A percentile compares a stretch with the other conserved stretches of the same genome.
These are phyloP conservation scores for Siniperca scherzeri DNA, from an alignment of 2,797 vertebrate species.

Conservation along the genomic window DNA sequence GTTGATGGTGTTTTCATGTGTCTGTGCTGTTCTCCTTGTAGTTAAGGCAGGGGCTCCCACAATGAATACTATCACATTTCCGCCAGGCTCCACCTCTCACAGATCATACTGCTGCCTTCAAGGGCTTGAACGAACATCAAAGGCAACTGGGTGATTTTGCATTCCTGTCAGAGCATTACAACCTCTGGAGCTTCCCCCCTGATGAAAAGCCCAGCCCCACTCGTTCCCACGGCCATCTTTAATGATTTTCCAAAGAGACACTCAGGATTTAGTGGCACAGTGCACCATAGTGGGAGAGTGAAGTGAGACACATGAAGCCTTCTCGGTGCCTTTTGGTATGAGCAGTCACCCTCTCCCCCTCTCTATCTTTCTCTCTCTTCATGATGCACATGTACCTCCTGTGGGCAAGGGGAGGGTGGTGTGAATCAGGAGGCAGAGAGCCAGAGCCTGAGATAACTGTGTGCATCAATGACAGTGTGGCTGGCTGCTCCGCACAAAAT, in stretches of 20 bases:
- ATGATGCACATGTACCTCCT: conserved; percentile 63
- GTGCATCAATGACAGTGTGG: conserved; percentile 74
- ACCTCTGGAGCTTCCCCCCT: conserved; percentile 69
- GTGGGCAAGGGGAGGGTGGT: conserved; percentile 57
- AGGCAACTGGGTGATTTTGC: conserved; percentile 76
- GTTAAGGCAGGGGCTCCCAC: conserved; percentile 62
- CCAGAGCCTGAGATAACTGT: conserved; percentile 67
- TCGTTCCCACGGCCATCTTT: conserved; percentile 68
- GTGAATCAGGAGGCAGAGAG: conserved; percentile 69
- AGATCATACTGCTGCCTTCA: conserved; percentile 78
- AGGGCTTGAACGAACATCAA: conserved; percentile 83
- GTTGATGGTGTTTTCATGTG: conserved; percentile 54
- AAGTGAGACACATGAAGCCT: conserved; percentile 55
- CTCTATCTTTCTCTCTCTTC: conserved; percentile 29
- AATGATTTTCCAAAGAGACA: conserved; percentile 70
- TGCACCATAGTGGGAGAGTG: conserved; percentile 53
- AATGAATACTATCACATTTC: conserved; percentile 79
- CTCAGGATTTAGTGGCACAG: conserved; percentile 55
- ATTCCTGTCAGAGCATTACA: conserved; percentile 80
- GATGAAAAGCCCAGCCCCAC: conserved; percentile 48
- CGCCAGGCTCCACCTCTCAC: conserved; percentile 75
- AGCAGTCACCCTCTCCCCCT: conserved; percentile 33
- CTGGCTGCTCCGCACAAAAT: conserved; percentile 76
- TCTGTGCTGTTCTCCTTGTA: conserved; percentile 42
- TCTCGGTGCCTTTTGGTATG: conserved; percentile 43